These are phyloP conservation scores for Venustaconcha ellipsiformis DNA, from an alignment of 1,140 invertebrate species.

Conservation along the genomic window DNA sequence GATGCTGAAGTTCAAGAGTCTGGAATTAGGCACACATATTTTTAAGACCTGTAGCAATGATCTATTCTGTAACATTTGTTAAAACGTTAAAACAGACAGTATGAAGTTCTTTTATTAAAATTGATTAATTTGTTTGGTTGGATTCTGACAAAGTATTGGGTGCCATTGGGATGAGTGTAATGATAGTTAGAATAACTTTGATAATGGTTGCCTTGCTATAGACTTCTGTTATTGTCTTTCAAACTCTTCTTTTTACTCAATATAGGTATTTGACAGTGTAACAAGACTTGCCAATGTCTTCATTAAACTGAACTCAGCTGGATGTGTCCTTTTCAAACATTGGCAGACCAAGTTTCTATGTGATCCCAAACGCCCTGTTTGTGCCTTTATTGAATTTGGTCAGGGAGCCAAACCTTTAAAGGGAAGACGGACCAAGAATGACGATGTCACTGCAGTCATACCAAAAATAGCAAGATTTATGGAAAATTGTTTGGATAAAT, in stretches of 20 bases:
- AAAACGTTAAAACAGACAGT: too few relatives aligned
- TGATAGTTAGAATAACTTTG: too few relatives aligned
- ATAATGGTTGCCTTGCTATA: too few relatives aligned
- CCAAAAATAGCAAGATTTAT: conserved; percentile 53
- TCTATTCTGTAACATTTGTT: too few relatives aligned
- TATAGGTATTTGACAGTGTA: conserved; percentile 55
- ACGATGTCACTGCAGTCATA: conserved; percentile 28
- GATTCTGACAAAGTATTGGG: too few relatives aligned
- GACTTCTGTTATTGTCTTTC: too few relatives aligned
- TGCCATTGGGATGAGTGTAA: too few relatives aligned
- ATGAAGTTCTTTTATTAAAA: too few relatives aligned
- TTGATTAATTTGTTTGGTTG: too few relatives aligned
- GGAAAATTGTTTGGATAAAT: conserved; percentile 56
- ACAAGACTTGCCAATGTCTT: conserved; percentile 53
- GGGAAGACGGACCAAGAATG: conserved; percentile 4
- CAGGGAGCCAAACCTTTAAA: conserved; percentile 11
- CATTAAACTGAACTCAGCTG: conserved; percentile 47
- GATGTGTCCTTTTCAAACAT: conserved; percentile 56
- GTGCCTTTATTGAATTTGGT: conserved; percentile 52
- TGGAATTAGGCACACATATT: too few relatives aligned
- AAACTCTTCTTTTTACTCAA: neutral
- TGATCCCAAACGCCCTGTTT: conserved; percentile 27
- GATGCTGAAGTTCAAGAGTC: too few relatives aligned
- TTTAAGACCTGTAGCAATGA: too few relatives aligned
- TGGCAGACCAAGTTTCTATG: conserved; percentile 55